Conservation (phyloP, 2,888 invertebrate species). For the Polydrusus pterygomalis region DNA sequence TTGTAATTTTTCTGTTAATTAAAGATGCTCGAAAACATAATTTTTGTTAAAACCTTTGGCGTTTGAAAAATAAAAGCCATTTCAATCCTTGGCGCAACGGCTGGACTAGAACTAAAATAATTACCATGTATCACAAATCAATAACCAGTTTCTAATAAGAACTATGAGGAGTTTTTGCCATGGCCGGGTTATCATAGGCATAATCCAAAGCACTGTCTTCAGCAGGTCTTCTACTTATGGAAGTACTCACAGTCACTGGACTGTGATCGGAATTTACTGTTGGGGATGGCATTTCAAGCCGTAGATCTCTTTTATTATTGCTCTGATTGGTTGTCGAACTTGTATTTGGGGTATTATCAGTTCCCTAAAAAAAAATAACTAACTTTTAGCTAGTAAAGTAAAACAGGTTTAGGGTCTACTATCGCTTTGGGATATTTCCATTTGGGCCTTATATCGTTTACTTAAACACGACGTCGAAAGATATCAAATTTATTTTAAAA, state of each 20-base stretch:
- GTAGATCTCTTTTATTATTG: constrained; percentile 60
- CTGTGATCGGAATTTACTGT: constrained; percentile 66
- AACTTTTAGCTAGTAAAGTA: too few relatives aligned
- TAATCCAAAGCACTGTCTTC: constrained; percentile 84
- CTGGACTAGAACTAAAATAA: neutral
- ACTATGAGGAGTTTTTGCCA: constrained; percentile 67
- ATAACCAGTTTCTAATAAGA: constrained; percentile 6
- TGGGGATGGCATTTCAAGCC: constrained; percentile 63
- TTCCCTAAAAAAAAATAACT: constrained; percentile 18
- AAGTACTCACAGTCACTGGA: constrained; percentile 79
- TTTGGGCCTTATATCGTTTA: too few relatives aligned
- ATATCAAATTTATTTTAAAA: too few relatives aligned
- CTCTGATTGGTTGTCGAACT: constrained; percentile 35
- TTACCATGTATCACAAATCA: neutral
- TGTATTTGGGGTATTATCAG: constrained; percentile 19
- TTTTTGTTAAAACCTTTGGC: too few relatives aligned
- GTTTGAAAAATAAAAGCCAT: neutral
- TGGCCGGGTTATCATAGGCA: constrained; percentile 86
- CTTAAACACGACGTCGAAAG: too few relatives aligned
- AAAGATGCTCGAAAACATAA: too few relatives aligned
- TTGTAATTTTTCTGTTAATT: too few relatives aligned
- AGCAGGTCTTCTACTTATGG: constrained; percentile 83
- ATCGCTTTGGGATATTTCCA: too few relatives aligned
- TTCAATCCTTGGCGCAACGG: neutral
- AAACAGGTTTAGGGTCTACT: too few relatives aligned